Evolutionary conservation across 2,797 vertebrate species (phyloP).

Genomic region (Oophaga sylvatica): DNA sequence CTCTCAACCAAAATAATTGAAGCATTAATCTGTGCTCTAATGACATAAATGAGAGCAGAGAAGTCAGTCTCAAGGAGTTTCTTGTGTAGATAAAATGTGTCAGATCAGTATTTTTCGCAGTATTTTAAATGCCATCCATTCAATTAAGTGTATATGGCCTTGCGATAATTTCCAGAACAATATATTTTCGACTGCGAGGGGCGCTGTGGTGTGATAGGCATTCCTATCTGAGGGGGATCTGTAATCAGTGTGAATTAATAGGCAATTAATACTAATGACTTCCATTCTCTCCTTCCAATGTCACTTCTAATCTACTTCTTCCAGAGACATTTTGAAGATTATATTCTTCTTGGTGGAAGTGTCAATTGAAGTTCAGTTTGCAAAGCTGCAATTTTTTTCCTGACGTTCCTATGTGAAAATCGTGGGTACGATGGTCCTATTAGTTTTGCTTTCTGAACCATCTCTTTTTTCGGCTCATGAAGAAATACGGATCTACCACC

Average conservation of each 20-base stretch:
- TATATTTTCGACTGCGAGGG: slow-evolving; percentile 22
- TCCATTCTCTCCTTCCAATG: slow-evolving; percentile 55
- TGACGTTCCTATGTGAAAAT: slow-evolving; percentile 42
- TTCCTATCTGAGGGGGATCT: slow-evolving; percentile 52
- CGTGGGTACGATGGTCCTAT: slow-evolving; percentile 37
- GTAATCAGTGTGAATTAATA: slow-evolving; percentile 59
- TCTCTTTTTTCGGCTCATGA: slow-evolving; percentile 22
- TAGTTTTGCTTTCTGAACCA: slow-evolving; percentile 45
- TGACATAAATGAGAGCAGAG: background rate
- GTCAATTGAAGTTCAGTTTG: slow-evolving; percentile 56
- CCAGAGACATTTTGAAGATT: slow-evolving; percentile 58
- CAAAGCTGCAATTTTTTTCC: slow-evolving; percentile 36
- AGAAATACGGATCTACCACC: slow-evolving; percentile 4
- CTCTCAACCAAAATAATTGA: background rate
- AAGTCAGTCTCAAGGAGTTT: background rate
- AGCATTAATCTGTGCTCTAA: background rate
- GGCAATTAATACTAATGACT: slow-evolving; percentile 60
- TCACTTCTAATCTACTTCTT: slow-evolving; percentile 59
- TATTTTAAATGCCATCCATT: slow-evolving; percentile 23
- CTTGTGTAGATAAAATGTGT: slow-evolving; percentile 31
- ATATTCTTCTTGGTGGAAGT: slow-evolving; percentile 52
- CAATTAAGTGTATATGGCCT: slow-evolving; percentile 47
- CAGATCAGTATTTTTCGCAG: slow-evolving; percentile 11
- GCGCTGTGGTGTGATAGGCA: slow-evolving; percentile 34
- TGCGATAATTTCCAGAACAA: slow-evolving; percentile 39